Evolutionary conservation across 2,888 invertebrate species (phyloP).

Genomic region (Acronicta alni): DNA sequence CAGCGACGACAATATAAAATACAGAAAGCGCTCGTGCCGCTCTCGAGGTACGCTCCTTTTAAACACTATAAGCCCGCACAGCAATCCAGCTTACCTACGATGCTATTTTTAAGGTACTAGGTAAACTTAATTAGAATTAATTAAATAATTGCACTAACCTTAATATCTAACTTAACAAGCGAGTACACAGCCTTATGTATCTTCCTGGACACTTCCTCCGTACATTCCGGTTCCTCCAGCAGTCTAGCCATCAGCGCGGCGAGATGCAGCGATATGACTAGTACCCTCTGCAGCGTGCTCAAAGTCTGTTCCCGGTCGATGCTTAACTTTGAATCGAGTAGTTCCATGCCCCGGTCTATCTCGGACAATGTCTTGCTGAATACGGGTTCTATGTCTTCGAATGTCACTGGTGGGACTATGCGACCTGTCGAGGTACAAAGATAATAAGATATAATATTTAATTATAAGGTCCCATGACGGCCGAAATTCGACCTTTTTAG

Average conservation of each 20-base stretch:
- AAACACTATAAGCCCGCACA: too few species aligned
- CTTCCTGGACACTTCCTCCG: constrained; percentile 84
- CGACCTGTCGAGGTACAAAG: constrained; percentile 80
- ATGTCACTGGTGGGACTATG: constrained; percentile 94
- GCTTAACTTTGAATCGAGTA: constrained; percentile 89
- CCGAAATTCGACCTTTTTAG: too few species aligned
- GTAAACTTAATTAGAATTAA: too few species aligned
- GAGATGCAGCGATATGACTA: constrained; percentile 95
- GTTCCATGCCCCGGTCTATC: constrained; percentile 91
- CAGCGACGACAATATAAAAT: too few species aligned
- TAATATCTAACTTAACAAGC: constrained; percentile 92
- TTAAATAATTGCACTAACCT: constrained; percentile 74
- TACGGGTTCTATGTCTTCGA: constrained; percentile 94
- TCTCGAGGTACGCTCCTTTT: too few species aligned
- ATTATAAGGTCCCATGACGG: too few species aligned
- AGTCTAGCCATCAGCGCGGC: constrained; percentile 93
- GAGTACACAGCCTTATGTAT: constrained; percentile 93
- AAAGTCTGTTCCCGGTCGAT: constrained; percentile 92
- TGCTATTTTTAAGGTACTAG: too few species aligned
- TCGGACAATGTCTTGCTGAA: constrained; percentile 95
- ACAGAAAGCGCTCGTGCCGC: too few species aligned
- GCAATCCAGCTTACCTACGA: too few species aligned
- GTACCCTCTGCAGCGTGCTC: constrained; percentile 93
- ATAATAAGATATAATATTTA: neutral
- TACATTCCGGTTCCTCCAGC: constrained; percentile 88